Base-by-base conservation (phyloP, 2,113 vertebrate genomes). In the Heterotilapia buettikoferi region DNA sequence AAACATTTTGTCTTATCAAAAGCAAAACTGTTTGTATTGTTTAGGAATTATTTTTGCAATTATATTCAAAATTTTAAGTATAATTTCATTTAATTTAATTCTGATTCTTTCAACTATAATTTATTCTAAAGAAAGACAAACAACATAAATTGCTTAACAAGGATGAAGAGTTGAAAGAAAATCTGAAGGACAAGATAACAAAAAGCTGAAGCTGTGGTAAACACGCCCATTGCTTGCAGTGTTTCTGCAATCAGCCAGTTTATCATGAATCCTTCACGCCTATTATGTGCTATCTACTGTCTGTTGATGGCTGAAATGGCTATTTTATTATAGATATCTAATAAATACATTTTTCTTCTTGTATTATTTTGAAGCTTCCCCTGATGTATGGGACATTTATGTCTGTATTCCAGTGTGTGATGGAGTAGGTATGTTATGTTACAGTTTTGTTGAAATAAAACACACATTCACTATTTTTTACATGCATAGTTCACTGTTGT, bases 171-270 rank as follows among this genome's bases (percentile, higher is more conserved):
- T 54, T 54, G 52, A 54, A 54, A 54, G n/a, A 21, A 54, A 54
- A 54, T 54, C n/a, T 54, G 53, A 54, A 54, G 53, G 53, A 56
- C n/a, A 24, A 24, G 53, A 12, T 6, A 54, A 0, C n/a, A 53
- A 54, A 24, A 54, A 54, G 53, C n/a, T 54, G n/a, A 54, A 21
- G 53, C 9, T 47, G 16, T 50, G 16, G 47, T 50, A 50, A 50
- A 50, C 47, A 18, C 0, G 16, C 2, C 1, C 45, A 1, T 54
- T 54, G 53, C 10, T 24, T 24, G 10, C 10, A 54, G 53, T 54
- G 53, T 24, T 54, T 54, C 52, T 0, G 9, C 0, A 54, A 12
- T 12, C n/a, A n/a, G 19, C 5, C 50, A 6, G n/a, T 54, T 54
- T 11, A 54, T 54, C 52, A 54, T 0, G 24, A 54, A 24, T 54